phyloP scores from a whole-genome alignment of 2,797 vertebrate genomes.

The Eupleurogrammus muticus region DNA sequence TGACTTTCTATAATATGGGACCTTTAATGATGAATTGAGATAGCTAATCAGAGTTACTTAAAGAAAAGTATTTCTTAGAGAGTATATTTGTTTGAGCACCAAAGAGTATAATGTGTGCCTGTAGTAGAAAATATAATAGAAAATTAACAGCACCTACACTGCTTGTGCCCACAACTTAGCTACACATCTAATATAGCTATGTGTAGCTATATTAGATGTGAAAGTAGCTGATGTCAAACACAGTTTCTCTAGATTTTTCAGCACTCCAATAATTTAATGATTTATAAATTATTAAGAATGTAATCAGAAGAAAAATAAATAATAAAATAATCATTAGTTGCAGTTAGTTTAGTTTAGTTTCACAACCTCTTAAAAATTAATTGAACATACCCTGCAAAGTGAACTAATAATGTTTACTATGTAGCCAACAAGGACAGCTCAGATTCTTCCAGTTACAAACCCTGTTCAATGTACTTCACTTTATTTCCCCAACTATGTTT shows the following conservation, averaged over 20 bases:
- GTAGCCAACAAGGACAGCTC: not conserved
- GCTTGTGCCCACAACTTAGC: not conserved
- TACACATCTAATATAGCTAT: too few relatives aligned
- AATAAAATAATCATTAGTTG: not conserved
- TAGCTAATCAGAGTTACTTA: not conserved
- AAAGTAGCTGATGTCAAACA: too few relatives aligned
- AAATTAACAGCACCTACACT: not conserved
- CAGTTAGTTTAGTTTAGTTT: too few relatives aligned
- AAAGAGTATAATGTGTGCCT: not conserved
- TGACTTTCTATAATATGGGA: too few relatives aligned
- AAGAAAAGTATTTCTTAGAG: too few relatives aligned
- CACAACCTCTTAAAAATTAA: too few relatives aligned
- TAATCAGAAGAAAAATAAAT: not conserved
- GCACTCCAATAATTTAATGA: not conserved
- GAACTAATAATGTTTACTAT: not conserved
- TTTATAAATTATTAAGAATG: not conserved
- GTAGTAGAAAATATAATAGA: too few relatives aligned
- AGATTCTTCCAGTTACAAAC: not conserved
- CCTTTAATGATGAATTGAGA: not conserved
- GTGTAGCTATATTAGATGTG: too few relatives aligned
- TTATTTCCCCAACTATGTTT: constrained; percentile 12
- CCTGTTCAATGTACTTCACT: not conserved
- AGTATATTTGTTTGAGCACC: not conserved
- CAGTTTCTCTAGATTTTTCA: not conserved
- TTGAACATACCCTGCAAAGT: not conserved